phyloP scores from a whole-genome alignment of 2,113 vertebrate species.

The Sinosuthora webbiana region DNA sequence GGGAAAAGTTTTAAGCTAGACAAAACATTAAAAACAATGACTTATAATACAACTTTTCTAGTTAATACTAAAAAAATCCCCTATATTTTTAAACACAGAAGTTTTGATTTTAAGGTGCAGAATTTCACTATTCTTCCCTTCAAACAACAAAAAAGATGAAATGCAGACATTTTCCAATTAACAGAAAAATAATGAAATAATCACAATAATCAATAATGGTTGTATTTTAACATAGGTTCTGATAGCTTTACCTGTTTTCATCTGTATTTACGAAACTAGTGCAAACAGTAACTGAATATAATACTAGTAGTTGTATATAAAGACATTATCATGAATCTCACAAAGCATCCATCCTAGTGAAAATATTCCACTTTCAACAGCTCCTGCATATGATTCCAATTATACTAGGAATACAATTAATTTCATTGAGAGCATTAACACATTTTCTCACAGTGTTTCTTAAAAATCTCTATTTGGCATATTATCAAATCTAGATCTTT shows the following conservation, averaged over 20 bases:
- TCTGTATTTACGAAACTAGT: not conserved
- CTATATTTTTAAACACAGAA: not conserved
- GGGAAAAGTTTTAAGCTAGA: not conserved
- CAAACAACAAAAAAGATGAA: not conserved
- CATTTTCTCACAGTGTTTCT: not conserved
- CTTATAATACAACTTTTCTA: not conserved
- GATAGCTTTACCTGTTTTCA: not conserved
- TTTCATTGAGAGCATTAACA: not conserved
- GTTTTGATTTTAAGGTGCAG: not conserved
- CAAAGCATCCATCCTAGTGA: slow-evolving; percentile 1
- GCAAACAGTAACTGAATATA: not conserved
- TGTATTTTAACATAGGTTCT: not conserved
- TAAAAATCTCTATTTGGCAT: slow-evolving; percentile 3
- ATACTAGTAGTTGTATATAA: not conserved
- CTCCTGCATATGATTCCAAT: not conserved
- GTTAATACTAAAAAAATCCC: not conserved
- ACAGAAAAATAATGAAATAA: slow-evolving; percentile 20
- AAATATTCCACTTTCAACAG: not conserved
- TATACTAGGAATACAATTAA: not conserved
- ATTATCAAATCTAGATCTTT: not conserved
- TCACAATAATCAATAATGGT: not conserved
- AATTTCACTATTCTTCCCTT: not conserved
- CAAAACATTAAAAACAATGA: not conserved
- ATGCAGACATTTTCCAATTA: slow-evolving; percentile 40
- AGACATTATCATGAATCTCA: not conserved